Evolutionary conservation across 2,888 invertebrate genomes (phyloP), one percentile per base, ranked within the genome.

Genomic region (Blomia tropicalis): DNA sequence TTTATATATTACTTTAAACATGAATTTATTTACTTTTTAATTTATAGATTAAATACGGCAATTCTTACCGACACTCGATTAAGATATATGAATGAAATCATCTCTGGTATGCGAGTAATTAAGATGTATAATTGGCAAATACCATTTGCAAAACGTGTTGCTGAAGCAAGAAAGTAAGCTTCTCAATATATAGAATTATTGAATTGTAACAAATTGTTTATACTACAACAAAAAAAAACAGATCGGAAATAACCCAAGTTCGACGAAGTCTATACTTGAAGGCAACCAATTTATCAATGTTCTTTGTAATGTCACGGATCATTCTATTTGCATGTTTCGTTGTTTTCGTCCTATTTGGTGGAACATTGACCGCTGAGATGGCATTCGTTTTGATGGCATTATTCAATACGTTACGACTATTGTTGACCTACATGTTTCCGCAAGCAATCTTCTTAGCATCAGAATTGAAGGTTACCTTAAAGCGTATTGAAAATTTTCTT

Each of bases 71-170:
- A 95, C 74, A 83, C 84, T 69, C 79, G 95, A 66, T 86, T 95
- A 44, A 81, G 88, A 59, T 79, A 92, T 59, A 93, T 93, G 90
- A 88, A 86, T 72, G 93, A 95, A 79, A 83, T 95, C 69, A 84
- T 95, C 66, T 81, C 81, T 64, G 93, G 91, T 58, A 90, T 95
- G 75, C 84, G 89, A 77, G 87, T 91, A 2, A 87, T 93, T 67
- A 93, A 93, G 78, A 91, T 92, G 90, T 92, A 91, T 72, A 87
- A 89, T 2, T 93, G 92, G 79, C 92, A 93, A 73, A 84, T 82
- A 68, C 86, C 90, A 0, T 92, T 93, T 71, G 83, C 85, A 65
- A 79, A 83, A 66, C 79, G 90, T 19, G 83, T 92, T 2, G 80
- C 81, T 5, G 73, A 80, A 60, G 83, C 86, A 1, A 77, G 92